Evolutionary conservation across 1,140 invertebrate genomes (phyloP).

Genomic region (Drosophila subpulchrella): DNA sequence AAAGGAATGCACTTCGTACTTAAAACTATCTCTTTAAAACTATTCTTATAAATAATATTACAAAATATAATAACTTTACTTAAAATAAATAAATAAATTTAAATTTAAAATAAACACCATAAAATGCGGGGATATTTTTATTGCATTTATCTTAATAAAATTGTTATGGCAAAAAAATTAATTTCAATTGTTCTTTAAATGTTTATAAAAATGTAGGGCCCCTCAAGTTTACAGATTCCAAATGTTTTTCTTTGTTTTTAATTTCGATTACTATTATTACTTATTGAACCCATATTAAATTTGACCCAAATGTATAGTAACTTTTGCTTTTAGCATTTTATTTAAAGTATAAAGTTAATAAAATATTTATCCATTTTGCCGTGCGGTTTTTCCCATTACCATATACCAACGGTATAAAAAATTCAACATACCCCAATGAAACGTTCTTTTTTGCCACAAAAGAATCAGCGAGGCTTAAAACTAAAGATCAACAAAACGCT

Average conservation of each 20-base stretch:
- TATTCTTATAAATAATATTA: too few species aligned
- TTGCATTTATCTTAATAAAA: too few species aligned
- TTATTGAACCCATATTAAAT: too few species aligned
- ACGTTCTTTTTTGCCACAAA: constrained; percentile 4
- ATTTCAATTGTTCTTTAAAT: not conserved
- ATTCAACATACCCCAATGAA: not conserved
- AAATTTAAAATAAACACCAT: too few species aligned
- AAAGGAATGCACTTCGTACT: not conserved
- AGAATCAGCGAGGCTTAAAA: constrained; percentile 63
- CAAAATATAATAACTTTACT: too few species aligned
- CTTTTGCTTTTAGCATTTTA: not conserved
- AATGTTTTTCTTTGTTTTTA: too few species aligned
- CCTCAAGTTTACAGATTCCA: too few species aligned
- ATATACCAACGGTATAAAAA: not conserved
- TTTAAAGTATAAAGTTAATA: not conserved
- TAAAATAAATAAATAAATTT: too few species aligned
- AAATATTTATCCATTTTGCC: not conserved
- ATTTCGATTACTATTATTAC: too few species aligned
- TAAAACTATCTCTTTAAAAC: too few species aligned
- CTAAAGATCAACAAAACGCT: constrained; percentile 71
- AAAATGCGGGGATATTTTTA: not conserved
- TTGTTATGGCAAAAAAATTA: not conserved
- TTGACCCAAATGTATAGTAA: too few species aligned
- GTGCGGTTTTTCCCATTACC: not conserved
- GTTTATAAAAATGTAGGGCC: too few species aligned